A percentile compares a stretch with the other conserved stretches of the same genome.
phyloP scores from a whole-genome alignment of 2,888 invertebrate genomes.

The Gnatocerus cornutus region DNA sequence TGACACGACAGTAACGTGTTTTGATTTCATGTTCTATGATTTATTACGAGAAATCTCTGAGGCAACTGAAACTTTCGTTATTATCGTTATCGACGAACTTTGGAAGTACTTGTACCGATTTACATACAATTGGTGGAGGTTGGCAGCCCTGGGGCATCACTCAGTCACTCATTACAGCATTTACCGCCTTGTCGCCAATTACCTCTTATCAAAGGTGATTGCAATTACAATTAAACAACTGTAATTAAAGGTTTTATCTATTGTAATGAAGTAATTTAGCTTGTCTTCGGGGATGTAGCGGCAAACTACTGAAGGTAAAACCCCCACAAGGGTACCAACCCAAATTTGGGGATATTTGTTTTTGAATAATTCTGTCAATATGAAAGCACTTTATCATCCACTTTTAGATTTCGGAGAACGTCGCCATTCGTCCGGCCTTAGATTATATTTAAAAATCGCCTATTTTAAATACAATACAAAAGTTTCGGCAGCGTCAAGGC shows the following conservation, averaged over 20 bases:
- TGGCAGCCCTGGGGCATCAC: neutral
- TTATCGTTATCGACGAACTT: constrained; percentile 12
- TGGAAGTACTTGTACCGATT: constrained; percentile 10
- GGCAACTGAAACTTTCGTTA: neutral
- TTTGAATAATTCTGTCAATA: too few relatives aligned
- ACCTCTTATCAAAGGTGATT: constrained; percentile 4
- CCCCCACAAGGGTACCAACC: neutral
- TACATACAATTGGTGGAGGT: constrained; percentile 1
- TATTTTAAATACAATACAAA: constrained; percentile 29
- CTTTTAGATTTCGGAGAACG: constrained; percentile 1
- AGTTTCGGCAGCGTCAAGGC: constrained; percentile 27
- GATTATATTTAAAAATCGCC: constrained; percentile 19
- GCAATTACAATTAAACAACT: neutral
- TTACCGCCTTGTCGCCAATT: constrained; percentile 7
- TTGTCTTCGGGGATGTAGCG: neutral
- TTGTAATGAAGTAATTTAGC: neutral
- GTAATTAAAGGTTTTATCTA: constrained; percentile 6
- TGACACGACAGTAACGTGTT: constrained; percentile 8
- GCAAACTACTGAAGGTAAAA: neutral
- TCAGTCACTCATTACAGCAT: neutral
- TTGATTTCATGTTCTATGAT: constrained; percentile 15
- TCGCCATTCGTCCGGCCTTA: neutral
- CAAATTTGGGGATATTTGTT: neutral
- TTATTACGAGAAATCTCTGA: constrained; percentile 28
- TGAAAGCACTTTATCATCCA: neutral